Evolutionary conservation across 2,888 invertebrate species (phyloP).

Genomic region (Tipula lateralis): DNA sequence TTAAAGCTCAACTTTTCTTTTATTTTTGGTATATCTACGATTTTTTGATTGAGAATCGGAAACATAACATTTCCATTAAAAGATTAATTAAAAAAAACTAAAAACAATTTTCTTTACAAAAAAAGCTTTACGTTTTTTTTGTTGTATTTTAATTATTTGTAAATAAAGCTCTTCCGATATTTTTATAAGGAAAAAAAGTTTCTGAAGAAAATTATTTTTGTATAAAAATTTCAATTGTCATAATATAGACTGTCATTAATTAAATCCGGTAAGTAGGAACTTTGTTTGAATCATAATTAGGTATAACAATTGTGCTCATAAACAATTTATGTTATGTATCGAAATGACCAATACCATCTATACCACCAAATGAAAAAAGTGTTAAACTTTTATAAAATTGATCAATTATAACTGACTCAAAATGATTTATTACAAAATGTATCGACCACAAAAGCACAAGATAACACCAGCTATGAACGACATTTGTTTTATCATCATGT

Average conservation of each 20-base stretch:
- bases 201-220: not conserved
- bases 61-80: slow-evolving; percentile 19
- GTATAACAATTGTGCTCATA: not conserved
- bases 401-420: not conserved
- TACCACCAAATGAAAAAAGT: not conserved
- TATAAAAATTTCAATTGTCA: not conserved
- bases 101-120: not conserved
- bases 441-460: not conserved
- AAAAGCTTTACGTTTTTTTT: not conserved
- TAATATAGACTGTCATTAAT: not conserved
- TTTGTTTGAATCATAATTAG: not conserved
- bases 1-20: not conserved
- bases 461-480: not conserved
- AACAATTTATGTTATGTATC: not conserved
- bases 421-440: not conserved
- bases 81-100: not conserved
- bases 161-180: not conserved
- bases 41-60: not conserved
- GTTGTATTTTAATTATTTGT: not conserved
- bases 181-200: not conserved
- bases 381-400: not conserved
- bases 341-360: not conserved
- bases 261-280: not conserved
- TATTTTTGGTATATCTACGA: not conserved
- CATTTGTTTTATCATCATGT: slow-evolving; percentile 6